These are phyloP conservation scores for Drosophila anomelani DNA, from an alignment of 2,888 invertebrate species.

Conservation along the genomic window DNA sequence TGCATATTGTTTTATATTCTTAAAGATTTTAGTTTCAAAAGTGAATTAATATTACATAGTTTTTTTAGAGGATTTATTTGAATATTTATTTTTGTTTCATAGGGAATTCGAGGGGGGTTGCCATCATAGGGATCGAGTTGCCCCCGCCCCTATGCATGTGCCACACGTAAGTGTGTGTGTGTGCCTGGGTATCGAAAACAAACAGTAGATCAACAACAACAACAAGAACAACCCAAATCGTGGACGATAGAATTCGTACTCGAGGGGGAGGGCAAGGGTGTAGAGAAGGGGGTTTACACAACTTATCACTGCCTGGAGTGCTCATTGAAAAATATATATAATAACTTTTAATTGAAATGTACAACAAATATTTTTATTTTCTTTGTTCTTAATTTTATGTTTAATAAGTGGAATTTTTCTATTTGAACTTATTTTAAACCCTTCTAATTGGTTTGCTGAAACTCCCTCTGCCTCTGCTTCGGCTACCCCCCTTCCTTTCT, in stretches of 20 bases:
- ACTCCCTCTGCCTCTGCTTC: background rate
- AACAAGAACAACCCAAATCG: conserved; percentile 52
- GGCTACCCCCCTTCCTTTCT: background rate
- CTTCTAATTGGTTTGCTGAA: background rate
- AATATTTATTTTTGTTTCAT: background rate
- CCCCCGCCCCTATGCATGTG: conserved; percentile 44
- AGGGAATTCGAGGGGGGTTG: background rate
- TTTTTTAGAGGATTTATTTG: background rate
- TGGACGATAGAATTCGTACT: conserved; percentile 74
- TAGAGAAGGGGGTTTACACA: background rate
- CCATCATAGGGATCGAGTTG: conserved; percentile 32
- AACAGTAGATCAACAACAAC: conserved; percentile 56
- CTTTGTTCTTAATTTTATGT: background rate
- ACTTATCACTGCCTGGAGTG: background rate
- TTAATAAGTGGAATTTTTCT: background rate
- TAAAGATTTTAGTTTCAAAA: too few relatives aligned
- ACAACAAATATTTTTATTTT: background rate
- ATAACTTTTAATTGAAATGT: background rate
- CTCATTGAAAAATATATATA: background rate
- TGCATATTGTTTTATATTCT: too few relatives aligned
- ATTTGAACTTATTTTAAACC: background rate
- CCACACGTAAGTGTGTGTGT: conserved; percentile 27
- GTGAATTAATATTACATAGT: background rate
- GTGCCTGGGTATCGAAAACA: conserved; percentile 67
- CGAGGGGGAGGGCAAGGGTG: conserved; percentile 20